Evolutionary conservation across 2,797 vertebrate species (phyloP).

Genomic region (Diglossa cyanea): DNA sequence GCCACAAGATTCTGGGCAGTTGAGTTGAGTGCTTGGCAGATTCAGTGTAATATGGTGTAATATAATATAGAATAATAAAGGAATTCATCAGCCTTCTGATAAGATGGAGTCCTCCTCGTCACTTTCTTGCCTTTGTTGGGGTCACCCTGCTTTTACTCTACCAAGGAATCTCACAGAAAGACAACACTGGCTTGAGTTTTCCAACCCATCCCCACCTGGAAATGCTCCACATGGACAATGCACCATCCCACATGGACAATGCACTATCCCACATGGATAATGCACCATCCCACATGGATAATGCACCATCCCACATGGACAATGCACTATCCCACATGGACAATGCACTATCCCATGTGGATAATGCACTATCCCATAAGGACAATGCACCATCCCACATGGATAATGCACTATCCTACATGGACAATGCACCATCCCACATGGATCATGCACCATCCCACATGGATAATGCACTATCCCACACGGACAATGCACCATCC

Average conservation of each 20-base stretch:
- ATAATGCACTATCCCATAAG: no score
- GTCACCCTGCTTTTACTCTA: not conserved
- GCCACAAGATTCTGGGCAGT: no score
- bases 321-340: no score
- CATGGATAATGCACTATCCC: no score
- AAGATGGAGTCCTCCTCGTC: not conserved
- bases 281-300: no score
- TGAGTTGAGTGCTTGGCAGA: not conserved
- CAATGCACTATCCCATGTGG: no score
- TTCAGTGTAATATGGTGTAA: not conserved
- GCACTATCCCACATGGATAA: not conserved
- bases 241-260: fast-evolving
- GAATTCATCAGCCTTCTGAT: not conserved
- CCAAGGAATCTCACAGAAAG: not conserved
- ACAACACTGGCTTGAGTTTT: not conserved
- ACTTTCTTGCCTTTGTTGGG: not conserved
- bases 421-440: not conserved
- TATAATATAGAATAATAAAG: not conserved
- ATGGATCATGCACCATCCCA: not conserved
- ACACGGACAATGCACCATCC: no score
- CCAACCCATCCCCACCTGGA: not conserved
- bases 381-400: not conserved
- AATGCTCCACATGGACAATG: fast-evolving
- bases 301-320: fast-evolving
- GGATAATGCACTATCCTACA: not conserved